A percentile compares a stretch with the other conserved stretches of the same genome.
Evolutionary conservation across 2,797 vertebrate genomes (phyloP).

Genomic region (Catamblyrhynchus diadema): DNA sequence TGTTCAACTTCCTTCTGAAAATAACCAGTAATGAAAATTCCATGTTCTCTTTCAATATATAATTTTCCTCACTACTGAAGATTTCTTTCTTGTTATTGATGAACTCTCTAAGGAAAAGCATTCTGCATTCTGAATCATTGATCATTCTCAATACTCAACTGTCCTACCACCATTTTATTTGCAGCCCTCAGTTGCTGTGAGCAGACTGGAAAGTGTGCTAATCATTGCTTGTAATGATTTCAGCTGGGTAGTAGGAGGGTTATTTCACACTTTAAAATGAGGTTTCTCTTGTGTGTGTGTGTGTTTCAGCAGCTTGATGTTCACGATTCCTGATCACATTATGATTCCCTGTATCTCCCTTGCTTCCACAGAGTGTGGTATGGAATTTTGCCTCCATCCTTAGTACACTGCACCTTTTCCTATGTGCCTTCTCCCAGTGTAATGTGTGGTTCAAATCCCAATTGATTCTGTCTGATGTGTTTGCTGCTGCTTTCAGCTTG

Average conservation of each 20-base stretch:
- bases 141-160: neutral
- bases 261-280: neutral
- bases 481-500: neutral
- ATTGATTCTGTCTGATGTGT: neutral
- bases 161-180: neutral
- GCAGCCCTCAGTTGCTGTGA: neutral
- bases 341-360: neutral
- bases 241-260: neutral
- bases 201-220: neutral
- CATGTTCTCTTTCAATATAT: neutral
- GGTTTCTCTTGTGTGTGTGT: neutral
- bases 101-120: neutral
- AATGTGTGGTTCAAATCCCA: neutral
- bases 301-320: neutral
- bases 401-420: neutral
- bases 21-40: neutral
- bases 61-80: neutral
- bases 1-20: neutral
- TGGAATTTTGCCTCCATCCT: neutral
- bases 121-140: neutral
- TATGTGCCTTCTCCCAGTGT: neutral
- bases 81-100: neutral
- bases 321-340: neutral
- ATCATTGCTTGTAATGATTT: neutral
- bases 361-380: neutral